These are phyloP conservation scores for Luperina nickerlii DNA, from an alignment of 2,888 invertebrate genomes.

Conservation along the genomic window DNA sequence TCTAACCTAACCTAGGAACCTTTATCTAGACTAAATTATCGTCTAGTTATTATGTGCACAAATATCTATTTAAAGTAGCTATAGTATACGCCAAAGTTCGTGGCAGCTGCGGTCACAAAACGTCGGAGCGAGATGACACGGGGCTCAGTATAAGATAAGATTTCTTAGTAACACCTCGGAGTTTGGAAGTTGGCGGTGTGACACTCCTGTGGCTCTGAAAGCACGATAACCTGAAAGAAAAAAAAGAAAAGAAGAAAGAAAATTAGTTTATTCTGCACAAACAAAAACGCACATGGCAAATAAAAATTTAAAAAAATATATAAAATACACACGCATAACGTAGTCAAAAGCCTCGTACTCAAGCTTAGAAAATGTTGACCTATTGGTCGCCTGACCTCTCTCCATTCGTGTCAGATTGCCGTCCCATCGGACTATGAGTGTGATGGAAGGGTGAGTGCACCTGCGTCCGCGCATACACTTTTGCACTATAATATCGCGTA, in stretches of 20 bases:
- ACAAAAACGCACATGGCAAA: too few species aligned
- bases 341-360: too few species aligned
- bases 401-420: neutral
- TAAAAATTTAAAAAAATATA: too few species aligned
- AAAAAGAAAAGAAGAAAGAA: too few species aligned
- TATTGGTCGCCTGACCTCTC: neutral
- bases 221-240: neutral
- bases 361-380: too few species aligned
- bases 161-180: neutral
- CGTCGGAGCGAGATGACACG: neutral
- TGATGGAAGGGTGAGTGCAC: neutral
- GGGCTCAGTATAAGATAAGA: neutral
- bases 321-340: too few species aligned
- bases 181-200: neutral
- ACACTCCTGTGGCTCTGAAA: neutral
- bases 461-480: neutral
- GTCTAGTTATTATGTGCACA: conserved; percentile 46
- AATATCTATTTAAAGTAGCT: conserved; percentile 48
- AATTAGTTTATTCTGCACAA: too few species aligned
- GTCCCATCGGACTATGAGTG: neutral
- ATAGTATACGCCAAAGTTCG: conserved; percentile 28
- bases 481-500: neutral
- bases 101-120: conserved; percentile 10
- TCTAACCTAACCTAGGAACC: conserved; percentile 43
- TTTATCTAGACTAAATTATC: conserved; percentile 21